Conservation (phyloP, 2,113 vertebrate species). For the Typhlomys cinereus region DNA sequence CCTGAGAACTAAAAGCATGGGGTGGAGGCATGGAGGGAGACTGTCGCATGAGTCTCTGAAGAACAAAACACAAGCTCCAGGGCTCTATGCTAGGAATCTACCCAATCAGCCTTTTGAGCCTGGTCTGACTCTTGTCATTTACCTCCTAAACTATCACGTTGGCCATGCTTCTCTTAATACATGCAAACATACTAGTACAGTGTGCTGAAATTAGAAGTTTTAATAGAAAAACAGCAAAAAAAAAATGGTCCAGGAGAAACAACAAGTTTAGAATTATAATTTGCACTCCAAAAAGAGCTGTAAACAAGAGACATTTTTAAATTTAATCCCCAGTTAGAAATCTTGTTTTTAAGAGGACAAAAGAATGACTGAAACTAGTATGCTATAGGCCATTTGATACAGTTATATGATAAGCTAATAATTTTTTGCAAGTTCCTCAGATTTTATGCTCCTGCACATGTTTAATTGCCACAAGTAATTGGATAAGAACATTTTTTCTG, state of each 20-base stretch:
- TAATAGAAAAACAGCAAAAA: slow-evolving; percentile 66
- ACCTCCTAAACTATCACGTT: slow-evolving; percentile 46
- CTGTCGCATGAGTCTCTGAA: neutral
- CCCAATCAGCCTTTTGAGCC: neutral
- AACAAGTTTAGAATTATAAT: slow-evolving; percentile 62
- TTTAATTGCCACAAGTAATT: slow-evolving; percentile 58
- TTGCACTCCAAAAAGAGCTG: slow-evolving; percentile 62
- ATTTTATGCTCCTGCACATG: slow-evolving; percentile 42
- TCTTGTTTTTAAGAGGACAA: slow-evolving; percentile 55
- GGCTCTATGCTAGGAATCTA: neutral
- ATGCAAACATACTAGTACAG: slow-evolving; percentile 50
- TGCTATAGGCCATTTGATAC: slow-evolving; percentile 67
- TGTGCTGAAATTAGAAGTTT: slow-evolving; percentile 64
- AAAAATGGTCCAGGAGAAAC: slow-evolving; percentile 50
- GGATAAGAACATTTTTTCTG: slow-evolving; percentile 47
- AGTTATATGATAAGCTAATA: slow-evolving; percentile 60
- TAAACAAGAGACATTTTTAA: slow-evolving; percentile 66
- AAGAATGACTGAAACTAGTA: slow-evolving; percentile 7
- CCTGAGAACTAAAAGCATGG: neutral
- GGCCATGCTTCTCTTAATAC: slow-evolving; percentile 52
- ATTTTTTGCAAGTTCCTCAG: slow-evolving; percentile 59
- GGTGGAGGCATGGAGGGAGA: neutral
- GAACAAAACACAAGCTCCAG: neutral
- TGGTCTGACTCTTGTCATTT: neutral
- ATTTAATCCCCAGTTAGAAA: slow-evolving; percentile 68